Evolutionary conservation across 2,113 vertebrate genomes (phyloP).

Genomic region (Periophthalmus modestus): DNA sequence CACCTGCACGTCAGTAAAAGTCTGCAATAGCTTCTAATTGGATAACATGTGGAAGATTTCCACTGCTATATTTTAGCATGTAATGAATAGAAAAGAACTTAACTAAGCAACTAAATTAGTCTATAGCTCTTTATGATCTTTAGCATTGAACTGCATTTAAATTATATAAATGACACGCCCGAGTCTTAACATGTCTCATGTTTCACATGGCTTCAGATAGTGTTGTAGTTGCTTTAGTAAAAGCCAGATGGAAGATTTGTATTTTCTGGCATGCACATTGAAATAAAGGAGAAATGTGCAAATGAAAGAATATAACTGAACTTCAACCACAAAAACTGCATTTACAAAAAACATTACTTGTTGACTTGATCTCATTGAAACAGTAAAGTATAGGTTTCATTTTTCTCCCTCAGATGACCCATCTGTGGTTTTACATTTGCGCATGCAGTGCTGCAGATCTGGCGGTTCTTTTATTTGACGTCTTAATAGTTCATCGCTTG

Average conservation of each 20-base stretch:
- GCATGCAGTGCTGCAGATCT: constrained; percentile 52
- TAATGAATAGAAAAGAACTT: neutral
- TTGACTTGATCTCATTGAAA: too few relatives aligned
- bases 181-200: neutral
- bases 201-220: neutral
- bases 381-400: constrained; percentile 1
- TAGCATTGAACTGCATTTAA: neutral
- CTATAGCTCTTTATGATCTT: neutral
- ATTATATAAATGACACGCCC: too few relatives aligned
- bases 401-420: constrained; percentile 11
- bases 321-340: neutral
- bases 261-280: neutral
- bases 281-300: neutral
- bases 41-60: neutral
- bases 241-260: neutral
- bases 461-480: constrained; percentile 60
- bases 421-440: constrained; percentile 45
- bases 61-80: neutral
- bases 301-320: constrained; percentile 3
- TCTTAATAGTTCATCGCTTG: constrained; percentile 73
- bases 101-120: neutral
- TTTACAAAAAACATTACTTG: neutral
- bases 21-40: neutral
- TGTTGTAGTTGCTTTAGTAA: neutral
- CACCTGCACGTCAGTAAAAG: neutral